These are phyloP conservation scores for Setophaga petechia DNA, from an alignment of 2,113 vertebrate genomes.

Conservation along the genomic window DNA sequence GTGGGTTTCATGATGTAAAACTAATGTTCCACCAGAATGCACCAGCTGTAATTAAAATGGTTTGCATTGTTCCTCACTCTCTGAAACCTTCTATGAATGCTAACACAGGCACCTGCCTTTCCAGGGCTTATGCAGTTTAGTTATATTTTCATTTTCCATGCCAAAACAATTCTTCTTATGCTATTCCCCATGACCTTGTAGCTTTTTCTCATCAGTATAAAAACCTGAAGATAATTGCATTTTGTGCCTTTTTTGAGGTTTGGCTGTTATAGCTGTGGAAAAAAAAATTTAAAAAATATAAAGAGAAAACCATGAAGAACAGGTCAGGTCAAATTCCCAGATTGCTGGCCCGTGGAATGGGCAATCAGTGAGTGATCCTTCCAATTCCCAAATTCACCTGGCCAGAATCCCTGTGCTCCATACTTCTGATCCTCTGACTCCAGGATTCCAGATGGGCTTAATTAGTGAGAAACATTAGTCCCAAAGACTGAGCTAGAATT, in stretches of 20 bases:
- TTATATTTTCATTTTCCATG: not conserved
- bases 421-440: not conserved
- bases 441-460: constrained; percentile 1
- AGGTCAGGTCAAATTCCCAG: not conserved
- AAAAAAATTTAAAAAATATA: too few relatives aligned
- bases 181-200: not conserved
- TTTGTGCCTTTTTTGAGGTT: not conserved
- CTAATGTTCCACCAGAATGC: not conserved
- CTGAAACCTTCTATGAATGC: not conserved
- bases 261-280: fast-evolving
- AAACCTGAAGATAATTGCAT: not conserved
- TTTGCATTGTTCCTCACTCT: not conserved
- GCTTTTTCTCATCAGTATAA: not conserved
- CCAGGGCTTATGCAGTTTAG: not conserved
- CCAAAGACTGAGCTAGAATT: not conserved
- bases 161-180: not conserved
- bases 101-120: not conserved
- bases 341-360: not conserved
- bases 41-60: constrained; percentile 4
- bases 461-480: not conserved
- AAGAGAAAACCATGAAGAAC: not conserved
- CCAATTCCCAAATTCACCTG: not conserved
- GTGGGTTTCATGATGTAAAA: not conserved
- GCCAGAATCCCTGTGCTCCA: not conserved
- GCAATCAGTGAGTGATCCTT: not conserved